A percentile compares a stretch with the other conserved stretches of the same genome.
These are phyloP conservation scores for Fulmarus glacialis DNA, from an alignment of 2,113 vertebrate species.

Conservation along the genomic window DNA sequence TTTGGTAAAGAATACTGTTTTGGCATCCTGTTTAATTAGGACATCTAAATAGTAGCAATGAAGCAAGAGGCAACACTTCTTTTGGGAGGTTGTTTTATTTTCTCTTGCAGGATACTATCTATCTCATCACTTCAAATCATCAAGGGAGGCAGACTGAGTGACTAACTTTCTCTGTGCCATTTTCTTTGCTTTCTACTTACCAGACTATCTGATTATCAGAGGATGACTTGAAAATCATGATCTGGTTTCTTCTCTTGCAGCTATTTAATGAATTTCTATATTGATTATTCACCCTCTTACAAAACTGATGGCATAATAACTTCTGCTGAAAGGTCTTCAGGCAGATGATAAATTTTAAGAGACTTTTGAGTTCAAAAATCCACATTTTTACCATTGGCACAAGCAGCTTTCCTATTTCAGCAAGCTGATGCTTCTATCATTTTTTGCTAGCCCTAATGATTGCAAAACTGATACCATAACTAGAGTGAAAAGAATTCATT, in stretches of 20 bases:
- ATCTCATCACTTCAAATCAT: not conserved
- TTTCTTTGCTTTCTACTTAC: not conserved
- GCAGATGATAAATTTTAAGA: not conserved
- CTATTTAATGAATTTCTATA: not conserved
- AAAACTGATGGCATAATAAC: not conserved
- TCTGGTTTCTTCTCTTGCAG: not conserved
- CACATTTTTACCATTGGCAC: not conserved
- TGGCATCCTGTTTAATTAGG: not conserved
- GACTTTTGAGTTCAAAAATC: not conserved
- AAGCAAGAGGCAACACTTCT: not conserved
- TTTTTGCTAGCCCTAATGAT: slow-evolving; percentile 11
- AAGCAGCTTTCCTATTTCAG: not conserved
- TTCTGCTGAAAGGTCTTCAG: not conserved
- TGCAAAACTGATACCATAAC: slow-evolving; percentile 46
- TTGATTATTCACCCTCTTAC: not conserved
- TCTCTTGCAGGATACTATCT: not conserved
- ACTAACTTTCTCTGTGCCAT: not conserved
- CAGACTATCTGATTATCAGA: not conserved
- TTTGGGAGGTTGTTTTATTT: not conserved
- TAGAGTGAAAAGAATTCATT: slow-evolving; percentile 50
- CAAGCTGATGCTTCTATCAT: not conserved
- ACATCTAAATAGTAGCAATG: not conserved
- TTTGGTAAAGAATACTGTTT: not conserved
- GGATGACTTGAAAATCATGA: not conserved
- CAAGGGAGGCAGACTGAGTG: not conserved